phyloP scores from a whole-genome alignment of 2,888 invertebrate genomes.

The Hemithea aestivaria region DNA sequence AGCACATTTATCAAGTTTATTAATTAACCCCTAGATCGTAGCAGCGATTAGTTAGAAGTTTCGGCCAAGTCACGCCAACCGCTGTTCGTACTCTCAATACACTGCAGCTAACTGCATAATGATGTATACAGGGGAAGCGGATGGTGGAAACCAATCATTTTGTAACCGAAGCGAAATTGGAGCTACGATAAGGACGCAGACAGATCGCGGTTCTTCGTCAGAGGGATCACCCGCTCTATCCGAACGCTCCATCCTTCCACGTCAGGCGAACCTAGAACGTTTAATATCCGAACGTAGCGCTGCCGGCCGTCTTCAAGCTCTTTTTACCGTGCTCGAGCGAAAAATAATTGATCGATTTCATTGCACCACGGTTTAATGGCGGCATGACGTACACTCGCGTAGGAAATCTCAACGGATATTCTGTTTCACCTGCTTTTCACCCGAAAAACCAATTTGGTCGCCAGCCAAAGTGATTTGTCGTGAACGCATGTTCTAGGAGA shows the following conservation, averaged over 20 bases:
- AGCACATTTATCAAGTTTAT: not conserved
- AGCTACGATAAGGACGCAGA: conserved; percentile 61
- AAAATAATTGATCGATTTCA: conserved; percentile 75
- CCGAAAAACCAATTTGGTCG: conserved; percentile 30
- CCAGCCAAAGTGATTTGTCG: conserved; percentile 29
- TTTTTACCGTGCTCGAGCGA: conserved; percentile 62
- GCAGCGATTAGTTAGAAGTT: conserved; percentile 1
- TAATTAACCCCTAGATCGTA: conserved; percentile 1
- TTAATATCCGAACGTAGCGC: conserved; percentile 60
- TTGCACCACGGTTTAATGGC: conserved; percentile 52
- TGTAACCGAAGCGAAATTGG: conserved; percentile 42
- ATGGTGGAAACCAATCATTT: conserved; percentile 39
- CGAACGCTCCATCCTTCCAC: conserved; percentile 43
- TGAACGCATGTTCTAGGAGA: conserved; percentile 14
- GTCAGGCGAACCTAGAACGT: conserved; percentile 44
- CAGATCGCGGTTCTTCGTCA: conserved; percentile 58
- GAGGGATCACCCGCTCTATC: conserved; percentile 55
- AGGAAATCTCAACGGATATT: conserved; percentile 14
- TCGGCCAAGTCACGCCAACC: conserved; percentile 1
- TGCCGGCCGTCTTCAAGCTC: conserved; percentile 54
- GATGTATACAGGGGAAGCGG: conserved; percentile 19
- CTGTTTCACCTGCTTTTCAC: conserved; percentile 19
- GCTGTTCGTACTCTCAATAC: conserved; percentile 4
- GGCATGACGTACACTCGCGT: conserved; percentile 55
- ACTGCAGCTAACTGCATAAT: conserved; percentile 24